phyloP scores from a whole-genome alignment of 2,113 vertebrate species.

The Chaetorhynchus papuensis region DNA sequence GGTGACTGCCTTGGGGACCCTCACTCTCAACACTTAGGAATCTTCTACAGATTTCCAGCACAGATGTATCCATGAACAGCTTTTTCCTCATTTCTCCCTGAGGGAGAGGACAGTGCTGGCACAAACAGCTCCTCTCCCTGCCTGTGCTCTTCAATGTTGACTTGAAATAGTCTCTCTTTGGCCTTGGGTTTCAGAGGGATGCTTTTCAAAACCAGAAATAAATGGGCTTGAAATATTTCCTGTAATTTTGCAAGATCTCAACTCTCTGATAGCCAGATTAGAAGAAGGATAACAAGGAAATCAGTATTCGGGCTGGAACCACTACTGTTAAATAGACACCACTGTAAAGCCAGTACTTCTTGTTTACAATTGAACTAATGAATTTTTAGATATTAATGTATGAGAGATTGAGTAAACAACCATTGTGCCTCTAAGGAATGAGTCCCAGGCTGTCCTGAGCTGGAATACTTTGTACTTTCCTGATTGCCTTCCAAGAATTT shows the following conservation, averaged over 20 bases:
- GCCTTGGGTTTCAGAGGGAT: constrained; percentile 39
- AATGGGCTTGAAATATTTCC: constrained; percentile 24
- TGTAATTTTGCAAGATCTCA: constrained; percentile 1
- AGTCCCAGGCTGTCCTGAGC: constrained; percentile 59
- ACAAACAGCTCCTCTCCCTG: constrained; percentile 37
- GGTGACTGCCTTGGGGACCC: not conserved
- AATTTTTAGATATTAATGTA: constrained; percentile 63
- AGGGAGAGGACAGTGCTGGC: constrained; percentile 35
- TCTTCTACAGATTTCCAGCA: not conserved
- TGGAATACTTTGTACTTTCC: constrained; percentile 68
- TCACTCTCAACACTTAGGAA: not conserved
- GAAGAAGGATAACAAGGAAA: constrained; percentile 12
- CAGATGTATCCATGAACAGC: not conserved
- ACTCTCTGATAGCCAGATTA: constrained; percentile 16
- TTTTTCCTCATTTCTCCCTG: constrained; percentile 10
- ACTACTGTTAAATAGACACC: constrained; percentile 30
- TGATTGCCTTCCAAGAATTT: constrained; percentile 68
- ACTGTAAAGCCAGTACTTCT: constrained; percentile 5
- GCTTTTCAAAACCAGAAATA: constrained; percentile 49
- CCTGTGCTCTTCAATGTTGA: not conserved
- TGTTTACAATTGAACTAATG: constrained; percentile 53
- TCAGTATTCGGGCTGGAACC: constrained; percentile 11
- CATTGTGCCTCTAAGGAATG: constrained; percentile 62
- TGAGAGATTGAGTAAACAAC: constrained; percentile 60
- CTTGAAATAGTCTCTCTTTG: constrained; percentile 35